Percentiles rank a stretch among this genome's conserved stretches.
phyloP scores from a whole-genome alignment of 2,797 vertebrate species.

The Phaenicophaeus curvirostris region DNA sequence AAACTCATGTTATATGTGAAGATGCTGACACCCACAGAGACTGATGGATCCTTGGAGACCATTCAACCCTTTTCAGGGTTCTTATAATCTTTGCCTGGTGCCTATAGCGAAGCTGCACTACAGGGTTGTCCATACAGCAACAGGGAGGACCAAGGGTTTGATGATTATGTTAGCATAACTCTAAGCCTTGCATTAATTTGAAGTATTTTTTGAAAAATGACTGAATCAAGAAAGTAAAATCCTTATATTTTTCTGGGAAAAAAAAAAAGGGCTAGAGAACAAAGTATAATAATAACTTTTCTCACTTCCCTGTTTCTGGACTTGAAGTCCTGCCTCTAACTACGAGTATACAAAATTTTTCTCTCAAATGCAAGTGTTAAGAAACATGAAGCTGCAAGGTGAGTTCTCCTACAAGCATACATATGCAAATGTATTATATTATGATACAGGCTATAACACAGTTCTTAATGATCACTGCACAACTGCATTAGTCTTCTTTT shows the following conservation, averaged over 20 bases:
- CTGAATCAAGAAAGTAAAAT: neutral
- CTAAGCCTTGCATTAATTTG: neutral
- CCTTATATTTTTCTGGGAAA: neutral
- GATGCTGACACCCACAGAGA: neutral
- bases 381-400: neutral
- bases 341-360: neutral
- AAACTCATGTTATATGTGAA: neutral
- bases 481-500: neutral
- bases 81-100: neutral
- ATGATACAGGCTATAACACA: neutral
- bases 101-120: neutral
- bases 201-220: neutral
- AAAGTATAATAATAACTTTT: neutral
- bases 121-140: neutral
- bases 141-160: neutral
- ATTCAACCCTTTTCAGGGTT: neutral
- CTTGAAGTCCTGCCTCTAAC: neutral
- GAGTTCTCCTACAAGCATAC: neutral
- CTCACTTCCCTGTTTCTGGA: neutral
- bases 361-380: neutral
- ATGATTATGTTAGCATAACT: neutral
- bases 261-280: neutral
- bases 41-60: neutral
- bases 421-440: neutral
- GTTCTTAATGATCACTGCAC: neutral